phyloP scores from a whole-genome alignment of 2,113 vertebrate genomes.

The Colaptes auratus region DNA sequence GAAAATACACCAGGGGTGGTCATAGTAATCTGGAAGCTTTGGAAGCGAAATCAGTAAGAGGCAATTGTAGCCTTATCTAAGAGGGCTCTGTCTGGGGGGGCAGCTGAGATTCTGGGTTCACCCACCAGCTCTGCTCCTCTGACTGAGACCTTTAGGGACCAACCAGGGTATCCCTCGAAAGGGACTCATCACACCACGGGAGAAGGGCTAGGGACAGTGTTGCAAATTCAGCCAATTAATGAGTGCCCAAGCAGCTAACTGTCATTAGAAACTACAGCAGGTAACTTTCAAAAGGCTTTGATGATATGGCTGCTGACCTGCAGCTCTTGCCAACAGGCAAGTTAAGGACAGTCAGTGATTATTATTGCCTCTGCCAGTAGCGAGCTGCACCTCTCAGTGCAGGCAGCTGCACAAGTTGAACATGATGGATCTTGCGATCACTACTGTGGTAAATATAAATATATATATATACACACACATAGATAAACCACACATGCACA shows the following conservation, averaged over 20 bases:
- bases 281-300: background rate
- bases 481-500: background rate
- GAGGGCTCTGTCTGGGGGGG: background rate
- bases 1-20: background rate
- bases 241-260: background rate
- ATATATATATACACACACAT: background rate
- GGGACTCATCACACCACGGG: rapidly evolving
- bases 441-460: background rate
- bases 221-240: rapidly evolving
- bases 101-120: background rate
- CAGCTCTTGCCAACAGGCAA: rapidly evolving
- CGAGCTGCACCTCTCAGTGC: background rate
- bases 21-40: background rate
- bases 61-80: background rate
- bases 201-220: background rate
- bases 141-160: background rate
- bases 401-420: background rate
- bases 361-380: background rate
- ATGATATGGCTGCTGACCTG: rapidly evolving
- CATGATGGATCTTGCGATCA: rapidly evolving
- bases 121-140: background rate
- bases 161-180: background rate
- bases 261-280: background rate
- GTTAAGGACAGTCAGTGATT: rapidly evolving
- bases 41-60: background rate